These are phyloP conservation scores for Pitangus sulphuratus DNA, from an alignment of 2,797 vertebrate species.

Conservation along the genomic window DNA sequence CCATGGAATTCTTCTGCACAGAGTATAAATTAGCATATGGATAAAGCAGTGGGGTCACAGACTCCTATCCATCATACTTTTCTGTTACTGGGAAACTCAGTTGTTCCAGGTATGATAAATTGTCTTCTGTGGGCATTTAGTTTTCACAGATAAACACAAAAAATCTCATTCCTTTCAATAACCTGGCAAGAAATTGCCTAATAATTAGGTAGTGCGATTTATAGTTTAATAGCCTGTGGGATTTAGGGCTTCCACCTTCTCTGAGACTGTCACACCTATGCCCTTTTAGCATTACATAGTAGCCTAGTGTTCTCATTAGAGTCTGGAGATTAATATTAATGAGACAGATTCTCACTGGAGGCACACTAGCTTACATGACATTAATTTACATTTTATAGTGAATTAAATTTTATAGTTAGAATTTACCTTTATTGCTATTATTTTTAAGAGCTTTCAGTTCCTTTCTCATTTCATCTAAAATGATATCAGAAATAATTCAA, in stretches of 20 bases:
- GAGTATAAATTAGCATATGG: background rate
- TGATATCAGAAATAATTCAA: background rate
- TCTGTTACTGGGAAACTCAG: background rate
- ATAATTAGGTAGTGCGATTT: constrained; percentile 50
- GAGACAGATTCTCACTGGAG: constrained; percentile 5
- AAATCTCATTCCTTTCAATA: constrained; percentile 7
- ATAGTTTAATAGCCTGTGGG: constrained; percentile 61
- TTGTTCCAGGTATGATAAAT: background rate
- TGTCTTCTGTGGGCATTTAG: background rate
- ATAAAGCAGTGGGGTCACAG: background rate
- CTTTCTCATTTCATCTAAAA: background rate
- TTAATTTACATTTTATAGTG: constrained; percentile 32
- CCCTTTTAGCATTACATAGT: constrained; percentile 46
- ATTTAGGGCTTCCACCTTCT: constrained; percentile 41
- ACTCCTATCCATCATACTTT: background rate
- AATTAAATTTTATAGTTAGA: background rate
- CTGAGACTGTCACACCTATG: constrained; percentile 48
- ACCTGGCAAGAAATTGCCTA: constrained; percentile 39
- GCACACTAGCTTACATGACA: constrained; percentile 38
- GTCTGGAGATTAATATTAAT: constrained; percentile 64
- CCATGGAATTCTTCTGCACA: background rate
- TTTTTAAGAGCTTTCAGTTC: background rate
- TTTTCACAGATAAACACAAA: constrained; percentile 10
- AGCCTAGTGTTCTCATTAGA: constrained; percentile 43
- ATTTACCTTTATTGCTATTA: background rate